phyloP scores from a whole-genome alignment of 2,888 invertebrate genomes.

The Clunio marinus region DNA sequence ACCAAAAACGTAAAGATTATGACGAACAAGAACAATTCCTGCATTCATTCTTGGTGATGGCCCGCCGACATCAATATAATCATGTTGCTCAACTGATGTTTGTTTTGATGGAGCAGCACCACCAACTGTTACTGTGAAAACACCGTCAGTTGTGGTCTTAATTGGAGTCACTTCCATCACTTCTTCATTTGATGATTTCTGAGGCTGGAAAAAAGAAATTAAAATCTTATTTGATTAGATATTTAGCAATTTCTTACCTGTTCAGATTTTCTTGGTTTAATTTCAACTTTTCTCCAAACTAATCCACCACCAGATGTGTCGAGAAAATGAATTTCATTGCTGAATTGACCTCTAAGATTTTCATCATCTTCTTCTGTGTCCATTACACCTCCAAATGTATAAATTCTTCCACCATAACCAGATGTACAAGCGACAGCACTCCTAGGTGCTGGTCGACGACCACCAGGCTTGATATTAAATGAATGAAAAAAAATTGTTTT shows the following conservation, averaged over 20 bases:
- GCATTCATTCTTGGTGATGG: slow-evolving; percentile 78
- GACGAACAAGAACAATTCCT: slow-evolving; percentile 69
- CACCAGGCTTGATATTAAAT: slow-evolving; percentile 57
- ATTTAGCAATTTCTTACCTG: too few species aligned
- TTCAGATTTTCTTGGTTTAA: slow-evolving; percentile 52
- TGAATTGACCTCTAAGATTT: slow-evolving; percentile 61
- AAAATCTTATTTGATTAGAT: too few species aligned
- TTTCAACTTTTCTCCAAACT: slow-evolving; percentile 65
- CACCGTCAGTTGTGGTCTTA: slow-evolving; percentile 22
- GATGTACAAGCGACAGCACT: slow-evolving; percentile 65
- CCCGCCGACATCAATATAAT: slow-evolving; percentile 41
- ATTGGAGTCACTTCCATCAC: neutral
- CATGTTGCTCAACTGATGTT: slow-evolving; percentile 40
- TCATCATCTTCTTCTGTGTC: neutral
- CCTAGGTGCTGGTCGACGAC: slow-evolving; percentile 60
- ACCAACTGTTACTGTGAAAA: slow-evolving; percentile 26
- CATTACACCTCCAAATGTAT: neutral
- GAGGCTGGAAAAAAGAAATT: too few species aligned
- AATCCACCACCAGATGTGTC: slow-evolving; percentile 56
- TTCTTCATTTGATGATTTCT: neutral
- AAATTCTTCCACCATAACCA: slow-evolving; percentile 56
- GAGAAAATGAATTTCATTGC: slow-evolving; percentile 70
- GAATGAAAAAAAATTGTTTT: neutral
- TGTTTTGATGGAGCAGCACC: slow-evolving; percentile 14
- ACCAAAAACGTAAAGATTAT: slow-evolving; percentile 71